phyloP scores from a whole-genome alignment of 2,113 vertebrate genomes.

The Istiophorus platypterus region DNA sequence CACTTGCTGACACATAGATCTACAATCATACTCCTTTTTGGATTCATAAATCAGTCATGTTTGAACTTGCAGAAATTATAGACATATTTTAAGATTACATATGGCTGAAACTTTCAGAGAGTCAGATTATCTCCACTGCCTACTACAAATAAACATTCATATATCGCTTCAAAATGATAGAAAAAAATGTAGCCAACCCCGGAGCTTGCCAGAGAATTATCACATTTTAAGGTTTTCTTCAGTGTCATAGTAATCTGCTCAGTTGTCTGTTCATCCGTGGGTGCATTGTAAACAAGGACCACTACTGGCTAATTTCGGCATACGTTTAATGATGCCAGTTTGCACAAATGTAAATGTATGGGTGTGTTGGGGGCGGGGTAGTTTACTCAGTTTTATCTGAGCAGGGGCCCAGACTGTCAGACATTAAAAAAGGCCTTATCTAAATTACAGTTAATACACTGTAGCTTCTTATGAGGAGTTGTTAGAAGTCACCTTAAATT shows the following conservation, averaged over 20 bases:
- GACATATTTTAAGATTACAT: neutral
- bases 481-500: rapidly evolving
- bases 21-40: neutral
- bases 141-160: neutral
- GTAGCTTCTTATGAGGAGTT: neutral
- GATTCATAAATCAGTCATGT: neutral
- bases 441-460: neutral
- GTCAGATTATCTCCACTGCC: neutral
- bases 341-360: neutral
- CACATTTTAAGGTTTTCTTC: neutral
- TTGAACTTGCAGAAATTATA: neutral
- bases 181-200: neutral
- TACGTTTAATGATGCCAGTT: neutral
- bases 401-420: too few relatives aligned
- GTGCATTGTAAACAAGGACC: neutral
- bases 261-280: neutral
- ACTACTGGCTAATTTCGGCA: neutral
- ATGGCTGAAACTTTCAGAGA: neutral
- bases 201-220: neutral
- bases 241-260: neutral
- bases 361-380: neutral
- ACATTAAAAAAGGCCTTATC: too few relatives aligned
- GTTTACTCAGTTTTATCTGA: too few relatives aligned
- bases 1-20: neutral
- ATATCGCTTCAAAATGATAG: neutral